Percentiles rank a stretch among this genome's conserved stretches.
Evolutionary conservation across 1,140 invertebrate genomes (phyloP).

Genomic region (Triops longicaudatus): DNA sequence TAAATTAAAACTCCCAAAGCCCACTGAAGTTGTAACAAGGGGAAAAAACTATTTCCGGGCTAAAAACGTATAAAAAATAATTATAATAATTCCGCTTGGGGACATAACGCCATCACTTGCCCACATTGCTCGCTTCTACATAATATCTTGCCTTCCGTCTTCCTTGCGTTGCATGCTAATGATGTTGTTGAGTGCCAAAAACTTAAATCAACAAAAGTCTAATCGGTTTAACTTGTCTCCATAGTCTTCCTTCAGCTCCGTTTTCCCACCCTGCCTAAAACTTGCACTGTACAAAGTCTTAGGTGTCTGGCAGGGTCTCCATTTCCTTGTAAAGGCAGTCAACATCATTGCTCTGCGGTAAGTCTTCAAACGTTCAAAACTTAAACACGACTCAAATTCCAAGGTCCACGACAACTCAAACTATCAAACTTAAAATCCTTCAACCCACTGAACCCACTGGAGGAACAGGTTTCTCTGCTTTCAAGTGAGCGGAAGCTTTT

Average conservation of each 20-base stretch:
- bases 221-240: too few relatives aligned
- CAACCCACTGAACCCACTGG: neutral
- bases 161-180: too few relatives aligned
- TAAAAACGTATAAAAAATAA: neutral
- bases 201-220: too few relatives aligned
- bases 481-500: neutral
- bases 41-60: neutral
- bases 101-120: neutral
- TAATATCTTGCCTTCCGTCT: too few relatives aligned
- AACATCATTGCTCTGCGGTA: neutral
- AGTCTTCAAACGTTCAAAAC: neutral
- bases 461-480: neutral
- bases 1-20: neutral
- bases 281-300: too few relatives aligned
- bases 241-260: too few relatives aligned
- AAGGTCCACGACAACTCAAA: neutral
- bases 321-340: neutral
- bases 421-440: neutral
- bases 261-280: too few relatives aligned
- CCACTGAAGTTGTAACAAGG: neutral
- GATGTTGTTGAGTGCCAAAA: too few relatives aligned
- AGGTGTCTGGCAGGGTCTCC: neutral
- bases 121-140: neutral
- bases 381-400: neutral
- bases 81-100: neutral